Percentiles rank a stretch among this genome's conserved stretches.
Conservation (phyloP, 2,113 vertebrate species). For the Notothenia coriiceps region DNA sequence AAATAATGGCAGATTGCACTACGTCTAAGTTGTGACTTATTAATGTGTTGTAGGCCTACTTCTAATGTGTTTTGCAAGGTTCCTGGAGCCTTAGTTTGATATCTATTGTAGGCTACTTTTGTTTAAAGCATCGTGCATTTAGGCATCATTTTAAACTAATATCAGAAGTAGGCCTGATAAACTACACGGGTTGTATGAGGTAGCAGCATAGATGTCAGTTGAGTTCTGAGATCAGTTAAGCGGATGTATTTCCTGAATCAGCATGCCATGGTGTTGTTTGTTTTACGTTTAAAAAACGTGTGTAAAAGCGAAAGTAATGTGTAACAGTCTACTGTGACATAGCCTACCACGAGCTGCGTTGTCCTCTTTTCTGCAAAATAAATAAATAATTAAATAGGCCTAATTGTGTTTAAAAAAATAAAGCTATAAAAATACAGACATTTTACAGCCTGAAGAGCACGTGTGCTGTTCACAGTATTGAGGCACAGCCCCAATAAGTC, state of each 20-base stretch:
- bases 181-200: neutral
- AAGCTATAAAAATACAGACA: constrained; percentile 69
- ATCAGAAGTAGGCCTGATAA: neutral
- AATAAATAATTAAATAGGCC: constrained; percentile 10
- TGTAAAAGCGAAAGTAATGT: constrained; percentile 1
- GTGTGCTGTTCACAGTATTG: constrained; percentile 62
- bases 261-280: constrained; percentile 33
- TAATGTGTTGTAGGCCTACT: no score
- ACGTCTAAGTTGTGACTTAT: neutral
- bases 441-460: constrained; percentile 54
- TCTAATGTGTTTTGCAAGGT: no score
- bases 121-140: constrained; percentile 53
- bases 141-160: constrained; percentile 29
- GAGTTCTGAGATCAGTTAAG: constrained; percentile 4
- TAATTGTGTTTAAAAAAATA: constrained; percentile 58
- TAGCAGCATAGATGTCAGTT: constrained; percentile 10
- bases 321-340: constrained; percentile 18
- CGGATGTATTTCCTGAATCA: constrained; percentile 16
- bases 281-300: constrained; percentile 43
- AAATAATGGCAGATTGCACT: neutral
- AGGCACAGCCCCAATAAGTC: constrained; percentile 25
- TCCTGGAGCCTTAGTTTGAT: constrained; percentile 5
- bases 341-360: neutral
- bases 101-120: neutral
- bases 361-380: constrained; percentile 24